Conservation (phyloP, 1,140 invertebrate species). For the Heterodera schachtii region DNA sequence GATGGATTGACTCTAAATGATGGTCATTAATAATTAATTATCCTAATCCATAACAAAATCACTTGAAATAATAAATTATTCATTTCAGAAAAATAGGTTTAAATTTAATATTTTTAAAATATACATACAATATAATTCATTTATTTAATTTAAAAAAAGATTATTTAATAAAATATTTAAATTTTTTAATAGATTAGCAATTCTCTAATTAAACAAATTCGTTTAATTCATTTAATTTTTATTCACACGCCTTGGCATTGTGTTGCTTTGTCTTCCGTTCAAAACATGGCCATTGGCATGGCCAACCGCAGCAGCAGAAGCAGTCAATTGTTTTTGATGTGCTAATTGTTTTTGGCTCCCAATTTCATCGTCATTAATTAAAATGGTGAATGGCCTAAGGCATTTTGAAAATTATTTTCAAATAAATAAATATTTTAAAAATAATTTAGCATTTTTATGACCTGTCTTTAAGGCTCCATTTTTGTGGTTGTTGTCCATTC, state of each 20-base stretch:
- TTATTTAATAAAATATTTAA: no score
- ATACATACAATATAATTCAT: no score
- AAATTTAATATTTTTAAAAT: no score
- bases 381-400: background rate
- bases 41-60: background rate
- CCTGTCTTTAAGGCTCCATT: background rate
- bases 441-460: background rate
- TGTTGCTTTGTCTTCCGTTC: background rate
- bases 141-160: no score
- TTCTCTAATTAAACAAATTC: no score
- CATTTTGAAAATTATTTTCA: background rate
- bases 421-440: no score
- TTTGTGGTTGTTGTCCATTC: background rate
- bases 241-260: background rate
- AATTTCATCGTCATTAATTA: conserved; percentile 11
- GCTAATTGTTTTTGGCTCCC: background rate
- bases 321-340: background rate
- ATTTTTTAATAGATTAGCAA: no score
- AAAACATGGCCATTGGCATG: background rate
- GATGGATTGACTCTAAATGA: conserved; percentile 3
- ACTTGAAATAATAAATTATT: background rate
- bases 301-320: background rate
- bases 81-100: no score
- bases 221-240: no score
- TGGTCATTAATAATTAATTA: background rate